These are phyloP conservation scores for Hyposoter didymator DNA, from an alignment of 2,888 invertebrate genomes.

Conservation along the genomic window DNA sequence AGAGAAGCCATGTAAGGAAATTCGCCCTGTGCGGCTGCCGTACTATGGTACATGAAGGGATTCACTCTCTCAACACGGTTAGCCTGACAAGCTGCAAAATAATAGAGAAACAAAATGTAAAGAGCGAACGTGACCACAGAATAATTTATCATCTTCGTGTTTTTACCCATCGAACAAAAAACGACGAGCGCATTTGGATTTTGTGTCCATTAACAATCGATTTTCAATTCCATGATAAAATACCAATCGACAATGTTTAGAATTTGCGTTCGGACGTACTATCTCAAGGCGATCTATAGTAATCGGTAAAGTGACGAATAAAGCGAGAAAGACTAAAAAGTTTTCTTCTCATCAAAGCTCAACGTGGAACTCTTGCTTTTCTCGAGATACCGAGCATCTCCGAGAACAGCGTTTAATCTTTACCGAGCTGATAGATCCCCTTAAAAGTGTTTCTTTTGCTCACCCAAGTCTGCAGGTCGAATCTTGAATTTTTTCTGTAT, in stretches of 20 bases:
- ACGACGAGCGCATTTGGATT: not conserved
- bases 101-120: not conserved
- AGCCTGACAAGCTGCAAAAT: slow-evolving; percentile 74
- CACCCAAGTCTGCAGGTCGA: slow-evolving; percentile 77
- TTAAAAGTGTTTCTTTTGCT: not conserved
- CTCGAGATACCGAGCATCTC: no score
- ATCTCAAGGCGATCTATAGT: not conserved
- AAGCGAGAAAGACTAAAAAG: no score
- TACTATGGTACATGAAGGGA: slow-evolving; percentile 76
- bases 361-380: no score
- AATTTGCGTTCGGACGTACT: not conserved
- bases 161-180: no score
- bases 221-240: no score
- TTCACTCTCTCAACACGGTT: slow-evolving; percentile 18
- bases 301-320: no score
- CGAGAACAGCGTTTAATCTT: not conserved
- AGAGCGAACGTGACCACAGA: not conserved
- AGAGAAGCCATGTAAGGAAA: slow-evolving; percentile 80
- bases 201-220: not conserved
- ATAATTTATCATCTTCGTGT: not conserved
- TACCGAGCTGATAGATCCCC: not conserved
- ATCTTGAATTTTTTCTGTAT: slow-evolving; percentile 70
- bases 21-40: slow-evolving; percentile 71
- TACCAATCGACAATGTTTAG: not conserved
- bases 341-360: no score